Percentiles rank a stretch among this genome's conserved stretches.
phyloP scores from a whole-genome alignment of 2,888 invertebrate species.

The Lasioglossum oenotherae region DNA sequence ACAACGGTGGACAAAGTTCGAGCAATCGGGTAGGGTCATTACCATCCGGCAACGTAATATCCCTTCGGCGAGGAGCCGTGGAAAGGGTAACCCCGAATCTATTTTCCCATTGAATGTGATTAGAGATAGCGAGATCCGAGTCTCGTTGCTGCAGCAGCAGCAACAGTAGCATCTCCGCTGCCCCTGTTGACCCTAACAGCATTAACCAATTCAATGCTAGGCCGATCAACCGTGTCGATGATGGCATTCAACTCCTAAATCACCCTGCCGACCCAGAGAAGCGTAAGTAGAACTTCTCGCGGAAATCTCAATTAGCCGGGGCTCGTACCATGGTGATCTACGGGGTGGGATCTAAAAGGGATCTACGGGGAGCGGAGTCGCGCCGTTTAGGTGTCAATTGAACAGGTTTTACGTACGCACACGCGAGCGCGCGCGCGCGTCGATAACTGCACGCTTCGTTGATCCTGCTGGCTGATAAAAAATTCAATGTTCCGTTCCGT shows the following conservation, averaged over 20 bases:
- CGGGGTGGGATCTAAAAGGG: not conserved
- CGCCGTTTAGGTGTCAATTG: slow-evolving; percentile 5
- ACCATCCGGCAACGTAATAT: slow-evolving; percentile 72
- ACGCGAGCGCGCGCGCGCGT: not conserved
- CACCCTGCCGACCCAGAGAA: not conserved
- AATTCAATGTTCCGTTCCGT: not conserved
- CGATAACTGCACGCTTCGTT: not conserved
- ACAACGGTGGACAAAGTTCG: slow-evolving; percentile 59
- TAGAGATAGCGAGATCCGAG: slow-evolving; percentile 63
- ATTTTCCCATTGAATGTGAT: slow-evolving; percentile 77
- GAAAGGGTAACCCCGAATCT: slow-evolving; percentile 66
- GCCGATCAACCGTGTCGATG: slow-evolving; percentile 1
- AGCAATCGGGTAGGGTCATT: slow-evolving; percentile 67
- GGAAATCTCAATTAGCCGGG: slow-evolving; percentile 31
- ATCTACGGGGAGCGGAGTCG: not conserved
- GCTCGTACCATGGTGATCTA: not conserved
- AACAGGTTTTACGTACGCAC: not conserved
- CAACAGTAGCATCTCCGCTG: not conserved
- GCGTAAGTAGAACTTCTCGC: not conserved
- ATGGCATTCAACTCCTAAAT: slow-evolving; percentile 15
- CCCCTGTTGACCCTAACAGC: slow-evolving; percentile 19
- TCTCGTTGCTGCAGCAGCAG: slow-evolving; percentile 30
- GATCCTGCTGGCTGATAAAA: not conserved
- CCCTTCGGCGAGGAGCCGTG: slow-evolving; percentile 62
- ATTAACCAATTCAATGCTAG: slow-evolving; percentile 37